Conservation (phyloP, 2,888 invertebrate species). For the Oxytorus armatus region DNA sequence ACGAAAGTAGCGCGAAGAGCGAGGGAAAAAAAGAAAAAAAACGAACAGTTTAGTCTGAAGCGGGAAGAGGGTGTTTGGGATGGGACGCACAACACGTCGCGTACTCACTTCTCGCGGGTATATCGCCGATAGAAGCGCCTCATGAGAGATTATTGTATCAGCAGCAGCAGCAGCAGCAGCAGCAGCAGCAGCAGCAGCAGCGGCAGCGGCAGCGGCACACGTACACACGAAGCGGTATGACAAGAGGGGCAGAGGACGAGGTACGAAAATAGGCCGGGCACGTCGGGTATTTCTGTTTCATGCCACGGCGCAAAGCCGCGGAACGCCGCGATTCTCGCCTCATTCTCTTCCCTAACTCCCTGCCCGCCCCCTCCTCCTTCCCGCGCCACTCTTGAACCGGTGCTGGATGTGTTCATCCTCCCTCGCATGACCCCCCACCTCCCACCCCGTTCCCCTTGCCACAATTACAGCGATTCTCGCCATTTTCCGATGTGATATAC, state of each 20-base stretch:
- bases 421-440: conserved; percentile 30
- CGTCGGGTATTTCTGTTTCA: conserved; percentile 72
- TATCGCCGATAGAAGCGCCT: neutral
- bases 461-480: conserved; percentile 67
- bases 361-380: neutral
- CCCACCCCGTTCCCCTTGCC: conserved; percentile 54
- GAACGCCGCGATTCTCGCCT: conserved; percentile 60
- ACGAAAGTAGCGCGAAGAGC: conserved; percentile 16
- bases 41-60: neutral
- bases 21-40: conserved; percentile 5
- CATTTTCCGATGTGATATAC: conserved; percentile 61
- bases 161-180: conserved; percentile 18
- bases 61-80: conserved; percentile 12
- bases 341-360: conserved; percentile 62
- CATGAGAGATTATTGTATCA: conserved; percentile 57
- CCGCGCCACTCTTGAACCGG: conserved; percentile 1
- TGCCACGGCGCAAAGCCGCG: conserved; percentile 64
- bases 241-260: conserved; percentile 57
- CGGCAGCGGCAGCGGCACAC: neutral
- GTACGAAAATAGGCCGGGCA: conserved; percentile 75
- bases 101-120: conserved; percentile 44
- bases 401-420: conserved; percentile 4
- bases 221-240: neutral
- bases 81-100: conserved; percentile 26
- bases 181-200: conserved; percentile 49